Conservation (phyloP, 2,113 vertebrate species). For the Datnioides undecimradiatus region DNA sequence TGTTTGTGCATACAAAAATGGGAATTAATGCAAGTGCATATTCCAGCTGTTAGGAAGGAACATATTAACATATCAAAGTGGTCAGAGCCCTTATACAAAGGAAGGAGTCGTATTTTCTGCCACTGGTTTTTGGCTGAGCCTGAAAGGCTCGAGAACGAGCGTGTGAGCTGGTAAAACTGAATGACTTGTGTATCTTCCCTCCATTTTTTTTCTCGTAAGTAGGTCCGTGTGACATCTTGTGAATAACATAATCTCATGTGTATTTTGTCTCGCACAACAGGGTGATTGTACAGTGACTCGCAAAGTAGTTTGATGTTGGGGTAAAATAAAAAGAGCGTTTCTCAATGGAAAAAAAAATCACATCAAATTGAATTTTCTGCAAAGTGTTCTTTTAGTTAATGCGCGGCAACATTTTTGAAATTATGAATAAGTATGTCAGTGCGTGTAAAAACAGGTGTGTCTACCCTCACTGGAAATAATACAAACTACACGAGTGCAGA, state of each 20-base stretch:
- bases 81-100: slow-evolving; percentile 88
- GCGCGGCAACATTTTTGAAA: background rate
- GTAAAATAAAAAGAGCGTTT: background rate
- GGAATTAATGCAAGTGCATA: slow-evolving; percentile 93
- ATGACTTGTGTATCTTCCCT: slow-evolving; percentile 76
- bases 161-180: slow-evolving; percentile 87
- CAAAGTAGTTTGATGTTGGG: background rate
- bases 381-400: background rate
- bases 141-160: slow-evolving; percentile 80
- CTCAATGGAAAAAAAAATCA: background rate
- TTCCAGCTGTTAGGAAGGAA: slow-evolving; percentile 92
- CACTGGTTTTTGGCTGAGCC: slow-evolving; percentile 89
- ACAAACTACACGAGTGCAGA: slow-evolving; percentile 22
- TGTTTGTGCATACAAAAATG: slow-evolving; percentile 87
- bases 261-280: slow-evolving; percentile 29
- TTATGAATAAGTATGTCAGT: background rate
- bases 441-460: slow-evolving; percentile 28
- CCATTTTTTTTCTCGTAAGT: slow-evolving; percentile 9
- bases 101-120: slow-evolving; percentile 87
- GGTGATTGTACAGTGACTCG: slow-evolving; percentile 16
- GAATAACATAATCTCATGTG: slow-evolving; percentile 42
- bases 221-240: slow-evolving; percentile 41
- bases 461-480: slow-evolving; percentile 10
- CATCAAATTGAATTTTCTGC: background rate
- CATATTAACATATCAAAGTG: slow-evolving; percentile 97